Evolutionary conservation across 2,888 invertebrate genomes (phyloP).

Genomic region (Ennomos erosarius): DNA sequence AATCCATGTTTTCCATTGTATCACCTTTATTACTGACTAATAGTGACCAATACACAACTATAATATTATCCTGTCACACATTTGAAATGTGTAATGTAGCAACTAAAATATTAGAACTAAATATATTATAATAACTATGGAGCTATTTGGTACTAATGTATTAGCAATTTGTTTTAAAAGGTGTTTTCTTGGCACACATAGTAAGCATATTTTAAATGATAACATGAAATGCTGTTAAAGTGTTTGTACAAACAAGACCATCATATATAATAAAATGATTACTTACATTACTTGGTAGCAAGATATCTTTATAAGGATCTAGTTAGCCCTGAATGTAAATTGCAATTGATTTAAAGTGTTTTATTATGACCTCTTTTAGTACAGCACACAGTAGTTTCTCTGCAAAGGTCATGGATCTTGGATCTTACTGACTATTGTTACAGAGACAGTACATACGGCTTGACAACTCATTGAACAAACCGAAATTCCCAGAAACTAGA

Average conservation of each 20-base stretch:
- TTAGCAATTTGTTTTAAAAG: no score
- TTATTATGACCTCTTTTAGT: slow-evolving; percentile 43
- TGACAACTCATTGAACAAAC: neutral
- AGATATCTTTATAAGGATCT: slow-evolving; percentile 56
- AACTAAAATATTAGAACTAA: no score
- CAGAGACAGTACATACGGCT: neutral
- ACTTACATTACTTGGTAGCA: slow-evolving; percentile 8
- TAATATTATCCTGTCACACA: no score
- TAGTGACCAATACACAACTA: no score
- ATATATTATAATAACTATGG: no score
- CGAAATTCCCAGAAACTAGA: neutral
- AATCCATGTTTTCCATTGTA: no score
- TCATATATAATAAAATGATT: neutral
- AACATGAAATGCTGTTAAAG: no score
- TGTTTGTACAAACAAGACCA: slow-evolving; percentile 1
- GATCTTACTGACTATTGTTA: slow-evolving; percentile 2
- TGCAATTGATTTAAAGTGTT: slow-evolving; percentile 45
- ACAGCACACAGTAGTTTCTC: slow-evolving; percentile 38
- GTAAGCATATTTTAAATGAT: no score
- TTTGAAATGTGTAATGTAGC: no score
- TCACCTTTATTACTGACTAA: no score
- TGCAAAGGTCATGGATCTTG: slow-evolving; percentile 52
- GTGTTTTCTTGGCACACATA: no score
- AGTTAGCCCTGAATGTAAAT: slow-evolving; percentile 67
- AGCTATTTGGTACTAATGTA: no score